Percentiles rank a stretch among this genome's conserved stretches.
These are phyloP conservation scores for Nesogale talazaci DNA, from an alignment of 2,113 vertebrate species.

Conservation along the genomic window DNA sequence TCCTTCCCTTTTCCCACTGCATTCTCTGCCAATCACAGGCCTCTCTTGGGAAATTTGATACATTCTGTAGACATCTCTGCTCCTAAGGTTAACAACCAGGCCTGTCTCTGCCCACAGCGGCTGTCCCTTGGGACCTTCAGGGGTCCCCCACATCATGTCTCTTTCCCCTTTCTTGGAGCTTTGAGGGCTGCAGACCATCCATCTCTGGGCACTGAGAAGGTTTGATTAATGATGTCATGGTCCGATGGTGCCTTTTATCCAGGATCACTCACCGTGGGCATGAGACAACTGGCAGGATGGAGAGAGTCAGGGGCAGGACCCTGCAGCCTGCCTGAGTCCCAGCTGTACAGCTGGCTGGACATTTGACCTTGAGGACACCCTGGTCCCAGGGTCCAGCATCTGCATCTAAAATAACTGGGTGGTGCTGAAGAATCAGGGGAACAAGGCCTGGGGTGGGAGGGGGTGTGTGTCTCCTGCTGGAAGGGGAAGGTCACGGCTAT, in stretches of 20 bases:
- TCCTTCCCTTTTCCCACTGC: neutral
- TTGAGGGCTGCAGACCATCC: neutral
- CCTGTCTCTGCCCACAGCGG: neutral
- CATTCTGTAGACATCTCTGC: neutral
- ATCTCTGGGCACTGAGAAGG: neutral
- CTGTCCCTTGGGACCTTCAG: neutral
- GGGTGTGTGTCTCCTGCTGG: no score
- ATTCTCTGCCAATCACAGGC: neutral
- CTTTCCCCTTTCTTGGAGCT: neutral
- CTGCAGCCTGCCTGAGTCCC: neutral
- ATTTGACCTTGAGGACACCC: neutral
- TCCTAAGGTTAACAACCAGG: neutral
- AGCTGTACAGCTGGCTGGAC: neutral
- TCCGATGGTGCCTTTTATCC: neutral
- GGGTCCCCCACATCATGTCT: neutral
- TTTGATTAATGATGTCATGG: neutral
- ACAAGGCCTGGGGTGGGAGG: no score
- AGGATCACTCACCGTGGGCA: neutral
- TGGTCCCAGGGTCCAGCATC: no score
- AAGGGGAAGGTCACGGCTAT: neutral
- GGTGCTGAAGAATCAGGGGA: neutral
- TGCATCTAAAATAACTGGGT: neutral
- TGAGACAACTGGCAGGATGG: neutral
- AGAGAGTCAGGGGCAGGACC: neutral
- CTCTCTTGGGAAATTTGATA: neutral